Conservation (phyloP, 1,140 invertebrate genomes). For the Drosophila novamexicana region DNA sequence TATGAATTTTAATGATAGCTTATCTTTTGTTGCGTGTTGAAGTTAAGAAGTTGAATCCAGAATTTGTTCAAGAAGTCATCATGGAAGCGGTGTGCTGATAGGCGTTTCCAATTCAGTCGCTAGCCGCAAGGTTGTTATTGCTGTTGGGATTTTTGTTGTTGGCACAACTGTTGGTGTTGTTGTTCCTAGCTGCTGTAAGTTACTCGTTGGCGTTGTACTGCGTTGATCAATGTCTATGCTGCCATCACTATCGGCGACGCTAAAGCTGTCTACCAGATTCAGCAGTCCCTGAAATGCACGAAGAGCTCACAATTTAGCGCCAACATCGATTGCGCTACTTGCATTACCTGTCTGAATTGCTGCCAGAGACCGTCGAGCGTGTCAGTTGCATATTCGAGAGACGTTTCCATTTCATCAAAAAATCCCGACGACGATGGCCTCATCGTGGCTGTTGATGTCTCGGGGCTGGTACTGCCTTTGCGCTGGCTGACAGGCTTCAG, state of each 20-base stretch:
- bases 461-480: slow-evolving; percentile 9
- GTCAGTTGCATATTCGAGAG: slow-evolving; percentile 50
- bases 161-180: slow-evolving; percentile 5
- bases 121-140: slow-evolving; percentile 3
- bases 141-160: neutral
- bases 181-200: neutral
- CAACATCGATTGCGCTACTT: neutral
- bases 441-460: slow-evolving; percentile 16
- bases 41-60: no score
- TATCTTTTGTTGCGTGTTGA: neutral
- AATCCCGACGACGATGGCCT: slow-evolving; percentile 5
- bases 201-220: neutral
- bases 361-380: slow-evolving; percentile 48
- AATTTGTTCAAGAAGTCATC: neutral
- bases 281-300: slow-evolving; percentile 41
- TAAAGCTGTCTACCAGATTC: slow-evolving; percentile 34
- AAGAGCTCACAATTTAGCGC: slow-evolving; percentile 2
- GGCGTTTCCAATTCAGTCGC: neutral
- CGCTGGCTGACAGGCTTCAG: neutral
- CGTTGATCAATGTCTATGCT: neutral
- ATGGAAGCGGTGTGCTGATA: neutral
- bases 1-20: neutral
- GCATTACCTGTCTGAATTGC: slow-evolving; percentile 60
- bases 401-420: slow-evolving; percentile 51
- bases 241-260: slow-evolving; percentile 20